A percentile compares a stretch with the other conserved stretches of the same genome.
Evolutionary conservation across 2,888 invertebrate genomes (phyloP).

Genomic region (Standfussiana lucernea): DNA sequence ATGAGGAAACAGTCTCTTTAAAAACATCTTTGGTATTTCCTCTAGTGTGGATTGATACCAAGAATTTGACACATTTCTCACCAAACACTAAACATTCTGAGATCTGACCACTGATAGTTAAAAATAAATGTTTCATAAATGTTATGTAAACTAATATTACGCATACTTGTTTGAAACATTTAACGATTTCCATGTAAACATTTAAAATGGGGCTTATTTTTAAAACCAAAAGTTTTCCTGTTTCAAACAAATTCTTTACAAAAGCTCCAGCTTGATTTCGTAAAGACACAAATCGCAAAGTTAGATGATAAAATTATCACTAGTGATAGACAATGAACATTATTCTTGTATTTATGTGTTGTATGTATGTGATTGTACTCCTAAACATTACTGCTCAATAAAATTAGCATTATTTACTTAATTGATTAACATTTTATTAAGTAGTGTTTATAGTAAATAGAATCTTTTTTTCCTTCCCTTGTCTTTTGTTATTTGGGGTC

Average conservation of each 20-base stretch:
- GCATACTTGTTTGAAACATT: background rate
- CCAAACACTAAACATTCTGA: background rate
- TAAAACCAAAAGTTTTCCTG: conserved; percentile 23
- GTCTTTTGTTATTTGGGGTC: background rate
- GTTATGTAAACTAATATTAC: background rate
- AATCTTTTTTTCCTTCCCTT: background rate
- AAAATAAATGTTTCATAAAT: conserved; percentile 7
- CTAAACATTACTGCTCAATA: background rate
- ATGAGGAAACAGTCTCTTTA: background rate
- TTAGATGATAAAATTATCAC: conserved; percentile 42
- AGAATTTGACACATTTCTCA: conserved; percentile 12
- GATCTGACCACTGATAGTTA: conserved; percentile 25
- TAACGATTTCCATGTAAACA: conserved; percentile 36
- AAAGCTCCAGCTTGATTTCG: background rate
- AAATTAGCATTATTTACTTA: conserved; percentile 29
- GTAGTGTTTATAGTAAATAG: background rate
- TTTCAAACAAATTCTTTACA: background rate
- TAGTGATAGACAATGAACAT: conserved; percentile 20
- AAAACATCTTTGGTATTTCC: conserved; percentile 1
- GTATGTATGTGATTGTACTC: conserved; percentile 24
- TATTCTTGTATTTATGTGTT: conserved; percentile 22
- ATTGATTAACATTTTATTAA: conserved; percentile 6
- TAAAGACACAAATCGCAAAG: conserved; percentile 19
- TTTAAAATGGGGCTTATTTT: conserved; percentile 6
- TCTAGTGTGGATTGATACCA: background rate